Base-by-base conservation (phyloP, 2,888 invertebrate species). In the Ctenicera cuprea region DNA sequence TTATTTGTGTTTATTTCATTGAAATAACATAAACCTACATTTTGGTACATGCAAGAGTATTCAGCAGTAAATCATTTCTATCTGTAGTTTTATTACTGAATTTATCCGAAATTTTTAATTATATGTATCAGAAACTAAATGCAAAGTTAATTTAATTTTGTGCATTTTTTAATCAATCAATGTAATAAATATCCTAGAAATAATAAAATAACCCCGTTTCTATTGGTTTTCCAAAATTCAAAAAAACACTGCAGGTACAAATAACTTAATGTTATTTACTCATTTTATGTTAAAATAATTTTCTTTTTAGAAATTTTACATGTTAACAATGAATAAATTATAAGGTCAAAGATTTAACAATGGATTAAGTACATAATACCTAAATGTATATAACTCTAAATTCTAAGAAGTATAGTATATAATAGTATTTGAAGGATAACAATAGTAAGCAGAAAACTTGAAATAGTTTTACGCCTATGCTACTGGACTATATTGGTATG, bases 381-480 rank as follows among this genome's bases (percentile, higher is more conserved):
- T 75, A 75, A 71, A 45, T 71, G 64, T 75, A 71, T 75, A 75
- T 75, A 68, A 75, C 61, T 71, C 71, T 71, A 71, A 71, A 75
- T 57, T 70, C 74, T 75, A 75, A 62, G 66, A 67, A 68, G 73
- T 75, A 75, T 71, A 71, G 61, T 71, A 71, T 71, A 77, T 76
- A 65, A 76, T 75, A 78, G 77, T 79, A 76, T 80, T 79, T 78
- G 80, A 81, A 80, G 80, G 77, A 81, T 83, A 82, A 82, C 83
- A 84, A 82, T 83, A 79, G 80, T 74, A 81, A 83, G 82, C 81
- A 79, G 81, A 81, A 82, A 82, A 76, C 75, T 79, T 78, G 79
- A 82, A 81, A 80, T 82, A 81, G 76, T 84, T 84, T 84, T 84
- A 85, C 83, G 85, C 85, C 85, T 85, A 85, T 79, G 76, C 83